Evolutionary conservation across 2,113 vertebrate genomes (phyloP).

Genomic region (Hydropotes inermis): DNA sequence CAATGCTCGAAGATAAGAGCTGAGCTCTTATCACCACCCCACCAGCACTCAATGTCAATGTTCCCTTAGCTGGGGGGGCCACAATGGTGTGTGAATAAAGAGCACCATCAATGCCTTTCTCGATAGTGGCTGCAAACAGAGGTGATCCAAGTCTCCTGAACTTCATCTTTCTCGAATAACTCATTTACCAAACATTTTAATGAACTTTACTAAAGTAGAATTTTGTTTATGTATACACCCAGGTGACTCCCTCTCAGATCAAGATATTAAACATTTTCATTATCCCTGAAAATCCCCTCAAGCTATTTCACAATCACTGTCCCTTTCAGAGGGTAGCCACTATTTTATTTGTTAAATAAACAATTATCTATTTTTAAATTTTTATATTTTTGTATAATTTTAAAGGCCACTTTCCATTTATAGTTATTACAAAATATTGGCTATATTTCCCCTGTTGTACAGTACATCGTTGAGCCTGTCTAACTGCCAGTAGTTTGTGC

Average conservation of each 20-base stretch:
- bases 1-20: neutral
- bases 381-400: neutral
- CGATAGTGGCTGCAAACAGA: neutral
- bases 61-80: neutral
- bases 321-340: neutral
- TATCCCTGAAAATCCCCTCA: neutral
- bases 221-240: neutral
- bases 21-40: too few species aligned
- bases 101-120: neutral
- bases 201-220: neutral
- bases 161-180: neutral
- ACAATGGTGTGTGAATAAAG: neutral
- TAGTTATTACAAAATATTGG: neutral
- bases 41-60: fast-evolving
- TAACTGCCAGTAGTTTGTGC: neutral
- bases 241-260: neutral
- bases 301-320: neutral
- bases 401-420: neutral
- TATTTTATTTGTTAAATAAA: neutral
- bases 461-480: neutral
- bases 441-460: neutral
- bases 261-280: neutral
- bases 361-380: neutral
- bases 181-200: neutral
- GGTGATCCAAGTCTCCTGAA: neutral